phyloP scores from a whole-genome alignment of 2,888 invertebrate genomes.

The Melangyna quadrimaculata region DNA sequence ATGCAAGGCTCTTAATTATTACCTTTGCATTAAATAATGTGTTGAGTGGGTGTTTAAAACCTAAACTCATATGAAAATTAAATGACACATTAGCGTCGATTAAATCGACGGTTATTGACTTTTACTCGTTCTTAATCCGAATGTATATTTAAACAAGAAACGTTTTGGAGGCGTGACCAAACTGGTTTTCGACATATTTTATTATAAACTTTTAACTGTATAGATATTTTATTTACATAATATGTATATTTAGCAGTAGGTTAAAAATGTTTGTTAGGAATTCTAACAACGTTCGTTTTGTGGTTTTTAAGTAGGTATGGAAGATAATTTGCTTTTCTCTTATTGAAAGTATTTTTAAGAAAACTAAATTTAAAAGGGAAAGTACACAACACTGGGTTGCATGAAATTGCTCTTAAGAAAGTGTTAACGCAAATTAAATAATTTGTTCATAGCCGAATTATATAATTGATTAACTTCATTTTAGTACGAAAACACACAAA shows the following conservation, averaged over 20 bases:
- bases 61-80: constrained; percentile 12
- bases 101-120: constrained; percentile 55
- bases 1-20: neutral
- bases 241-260: constrained; percentile 29
- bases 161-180: constrained; percentile 63
- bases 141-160: neutral
- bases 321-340: neutral
- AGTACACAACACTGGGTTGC: too few relatives aligned
- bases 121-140: constrained; percentile 15
- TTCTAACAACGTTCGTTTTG: constrained; percentile 2
- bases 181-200: constrained; percentile 61
- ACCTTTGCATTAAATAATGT: neutral
- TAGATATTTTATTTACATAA: neutral
- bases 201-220: constrained; percentile 1
- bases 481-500: too few relatives aligned
- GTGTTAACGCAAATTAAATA: too few relatives aligned
- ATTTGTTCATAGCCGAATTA: too few relatives aligned
- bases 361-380: neutral
- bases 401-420: too few relatives aligned
- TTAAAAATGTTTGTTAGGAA: constrained; percentile 33
- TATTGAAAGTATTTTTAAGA: neutral
- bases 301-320: neutral
- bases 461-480: too few relatives aligned
- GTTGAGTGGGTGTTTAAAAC: constrained; percentile 31
- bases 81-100: constrained; percentile 15